phyloP scores from a whole-genome alignment of 2,888 invertebrate species.

The Malacosoma neustria region DNA sequence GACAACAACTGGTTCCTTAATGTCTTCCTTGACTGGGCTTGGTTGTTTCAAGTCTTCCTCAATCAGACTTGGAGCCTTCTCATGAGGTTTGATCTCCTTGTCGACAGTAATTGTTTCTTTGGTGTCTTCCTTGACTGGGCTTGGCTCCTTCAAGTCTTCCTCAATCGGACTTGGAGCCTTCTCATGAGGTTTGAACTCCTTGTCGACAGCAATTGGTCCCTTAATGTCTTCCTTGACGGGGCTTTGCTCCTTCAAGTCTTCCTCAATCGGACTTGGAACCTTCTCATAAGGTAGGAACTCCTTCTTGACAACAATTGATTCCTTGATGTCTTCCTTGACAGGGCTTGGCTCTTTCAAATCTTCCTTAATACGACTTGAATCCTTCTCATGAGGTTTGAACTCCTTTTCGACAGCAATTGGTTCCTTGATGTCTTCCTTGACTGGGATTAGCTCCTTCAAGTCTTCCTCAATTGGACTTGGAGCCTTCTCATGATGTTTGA shows the following conservation, averaged over 20 bases:
- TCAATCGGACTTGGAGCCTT: not conserved
- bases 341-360: too few relatives aligned
- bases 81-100: not conserved
- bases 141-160: not conserved
- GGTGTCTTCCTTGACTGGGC: not conserved
- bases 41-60: not conserved
- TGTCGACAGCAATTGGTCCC: not conserved
- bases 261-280: not conserved
- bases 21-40: not conserved
- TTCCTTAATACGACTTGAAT: too few relatives aligned
- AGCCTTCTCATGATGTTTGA: not conserved
- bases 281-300: not conserved
- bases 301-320: too few relatives aligned
- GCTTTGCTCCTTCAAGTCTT: not conserved
- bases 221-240: not conserved
- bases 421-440: not conserved
- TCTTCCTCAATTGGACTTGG: not conserved
- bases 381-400: not conserved
- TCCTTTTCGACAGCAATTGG: not conserved
- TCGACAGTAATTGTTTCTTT: not conserved
- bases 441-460: constrained; percentile 1
- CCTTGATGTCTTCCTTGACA: too few relatives aligned
- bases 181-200: not conserved
- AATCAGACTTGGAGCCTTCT: constrained; percentile 3
- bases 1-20: not conserved